Base-by-base conservation (phyloP, 2,113 vertebrate genomes). In the Phrynosoma blainvillii region DNA sequence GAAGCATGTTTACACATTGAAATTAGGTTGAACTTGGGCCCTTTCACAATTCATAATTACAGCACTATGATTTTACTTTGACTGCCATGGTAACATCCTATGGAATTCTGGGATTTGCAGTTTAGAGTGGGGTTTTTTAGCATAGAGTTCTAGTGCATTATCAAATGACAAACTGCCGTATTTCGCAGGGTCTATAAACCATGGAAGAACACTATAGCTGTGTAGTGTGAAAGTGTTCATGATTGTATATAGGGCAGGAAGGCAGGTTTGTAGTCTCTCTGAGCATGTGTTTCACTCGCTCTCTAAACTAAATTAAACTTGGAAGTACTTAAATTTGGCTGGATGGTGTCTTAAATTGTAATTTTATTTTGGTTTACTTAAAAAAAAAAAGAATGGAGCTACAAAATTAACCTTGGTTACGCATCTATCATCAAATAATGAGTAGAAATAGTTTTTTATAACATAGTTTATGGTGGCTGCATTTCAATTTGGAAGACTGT, bases 401-500 rank as follows among this genome's bases (percentile, higher is more conserved):
- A 71, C 47, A 56, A 54, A 66, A 30, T 79, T 74, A 14, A 27
- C 79, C 5, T 59, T 54, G 27, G 82, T 70, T n/a, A 84, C 59
- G 36, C 82, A 82, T 84, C 12, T 18, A 82, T 32, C 87, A 83
- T 84, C 79, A 88, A 70, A 47, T 68, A 7, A 14, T 27, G 54
- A 89, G 70, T 65, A 65, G 81, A 90, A 93, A 89, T 87, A 68
- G 27, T 30, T 91, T 89, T 87, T 85, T 7, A 2, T 32, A 85
- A 27, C 4, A 27, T 25, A 52, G 36, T 47, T 21, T 86, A 42
- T 40, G 40, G 36, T 27, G 52, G 65, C 6, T 40, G 68, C 40
- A 62, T 87, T 84, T 87, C 75, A 74, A 87, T 23, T 27, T 36
- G 73, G 13, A 66, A 86, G 36, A 21, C 70, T 21, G 65, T 88